A percentile compares a stretch with the other conserved stretches of the same genome.
phyloP scores from a whole-genome alignment of 2,113 vertebrate species.

The Asarcornis scutulata region DNA sequence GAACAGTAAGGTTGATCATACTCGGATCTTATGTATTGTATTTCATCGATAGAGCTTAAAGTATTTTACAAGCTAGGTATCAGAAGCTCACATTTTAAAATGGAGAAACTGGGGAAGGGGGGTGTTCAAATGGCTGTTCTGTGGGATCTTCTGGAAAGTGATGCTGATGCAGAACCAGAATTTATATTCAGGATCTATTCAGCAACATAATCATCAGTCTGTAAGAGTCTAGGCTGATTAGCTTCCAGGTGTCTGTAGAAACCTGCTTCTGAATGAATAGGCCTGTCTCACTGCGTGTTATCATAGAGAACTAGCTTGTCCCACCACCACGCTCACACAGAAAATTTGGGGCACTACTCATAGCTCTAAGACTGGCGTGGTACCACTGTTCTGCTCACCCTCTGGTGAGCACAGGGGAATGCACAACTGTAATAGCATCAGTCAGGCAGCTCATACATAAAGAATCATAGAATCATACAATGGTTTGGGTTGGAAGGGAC shows the following conservation, averaged over 20 bases:
- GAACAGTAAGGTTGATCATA: not conserved
- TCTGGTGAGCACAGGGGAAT: not conserved
- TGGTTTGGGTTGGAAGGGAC: too few species aligned
- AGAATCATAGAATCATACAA: not conserved
- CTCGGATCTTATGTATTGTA: not conserved
- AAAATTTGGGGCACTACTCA: not conserved
- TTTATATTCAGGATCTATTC: not conserved
- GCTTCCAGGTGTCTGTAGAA: not conserved
- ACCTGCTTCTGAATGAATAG: not conserved
- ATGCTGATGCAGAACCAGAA: not conserved
- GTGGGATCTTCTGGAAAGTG: not conserved
- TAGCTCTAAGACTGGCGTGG: not conserved
- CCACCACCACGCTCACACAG: accelerated
- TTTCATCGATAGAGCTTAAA: not conserved
- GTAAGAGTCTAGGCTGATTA: not conserved
- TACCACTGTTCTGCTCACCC: too few species aligned
- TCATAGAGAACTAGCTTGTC: not conserved
- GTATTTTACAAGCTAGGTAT: not conserved
- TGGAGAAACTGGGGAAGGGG: not conserved
- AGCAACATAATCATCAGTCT: not conserved
- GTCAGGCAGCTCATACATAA: not conserved
- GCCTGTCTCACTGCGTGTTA: not conserved
- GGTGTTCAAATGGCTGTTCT: not conserved
- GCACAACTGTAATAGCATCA: not conserved
- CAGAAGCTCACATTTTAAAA: not conserved